Conservation (phyloP, 2,113 vertebrate genomes). For the Bufo gargarizans region DNA sequence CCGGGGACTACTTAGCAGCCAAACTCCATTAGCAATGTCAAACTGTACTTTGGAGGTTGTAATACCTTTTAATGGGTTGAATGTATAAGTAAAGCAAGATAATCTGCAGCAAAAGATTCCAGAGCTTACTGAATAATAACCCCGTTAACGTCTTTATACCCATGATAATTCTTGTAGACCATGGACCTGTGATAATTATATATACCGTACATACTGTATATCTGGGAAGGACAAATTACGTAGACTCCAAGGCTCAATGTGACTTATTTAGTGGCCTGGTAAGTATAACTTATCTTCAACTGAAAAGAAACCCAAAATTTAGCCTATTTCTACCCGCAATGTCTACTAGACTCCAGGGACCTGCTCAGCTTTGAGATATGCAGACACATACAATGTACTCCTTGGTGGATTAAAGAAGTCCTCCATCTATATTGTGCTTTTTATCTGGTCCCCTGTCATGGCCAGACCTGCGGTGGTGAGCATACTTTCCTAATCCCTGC, state of each 20-base stretch:
- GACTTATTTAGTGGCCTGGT: background rate
- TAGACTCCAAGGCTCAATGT: background rate
- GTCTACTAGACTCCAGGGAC: background rate
- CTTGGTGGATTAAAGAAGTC: background rate
- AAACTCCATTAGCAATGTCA: conserved; percentile 52
- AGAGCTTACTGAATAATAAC: conserved; percentile 25
- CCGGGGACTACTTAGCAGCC: conserved; percentile 43
- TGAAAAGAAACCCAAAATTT: background rate
- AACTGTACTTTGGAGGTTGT: conserved; percentile 35
- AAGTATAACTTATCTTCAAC: background rate
- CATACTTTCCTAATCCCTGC: no score
- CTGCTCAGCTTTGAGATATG: background rate
- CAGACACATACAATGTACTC: background rate
- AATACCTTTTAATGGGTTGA: conserved; percentile 34
- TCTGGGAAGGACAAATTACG: background rate
- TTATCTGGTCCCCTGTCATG: no score
- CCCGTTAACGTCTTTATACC: conserved; percentile 6
- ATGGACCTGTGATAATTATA: conserved; percentile 2
- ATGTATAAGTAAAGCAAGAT: conserved; percentile 19
- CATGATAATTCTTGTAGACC: conserved; percentile 4
- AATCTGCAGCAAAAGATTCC: conserved; percentile 28
- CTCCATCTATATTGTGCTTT: no score
- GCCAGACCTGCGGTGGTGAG: no score
- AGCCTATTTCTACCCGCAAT: background rate
- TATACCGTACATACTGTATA: background rate